These are phyloP conservation scores for Bucco capensis DNA, from an alignment of 2,113 vertebrate genomes.

Conservation along the genomic window DNA sequence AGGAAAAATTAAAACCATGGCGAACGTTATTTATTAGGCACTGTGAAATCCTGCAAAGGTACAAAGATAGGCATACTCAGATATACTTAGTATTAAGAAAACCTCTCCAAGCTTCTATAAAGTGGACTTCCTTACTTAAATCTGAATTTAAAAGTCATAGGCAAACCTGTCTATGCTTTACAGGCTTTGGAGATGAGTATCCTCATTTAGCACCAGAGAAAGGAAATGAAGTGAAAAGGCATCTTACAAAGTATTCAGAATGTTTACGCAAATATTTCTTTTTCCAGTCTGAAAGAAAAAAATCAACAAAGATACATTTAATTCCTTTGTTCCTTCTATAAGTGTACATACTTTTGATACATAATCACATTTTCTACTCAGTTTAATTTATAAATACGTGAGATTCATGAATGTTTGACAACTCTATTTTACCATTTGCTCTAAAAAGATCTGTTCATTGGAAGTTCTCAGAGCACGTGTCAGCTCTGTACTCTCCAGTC, in stretches of 20 bases:
- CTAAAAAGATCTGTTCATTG: background rate
- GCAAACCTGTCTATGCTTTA: constrained; percentile 36
- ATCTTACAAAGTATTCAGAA: background rate
- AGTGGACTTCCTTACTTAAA: constrained; percentile 41
- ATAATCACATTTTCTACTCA: background rate
- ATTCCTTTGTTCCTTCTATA: background rate
- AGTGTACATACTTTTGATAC: background rate
- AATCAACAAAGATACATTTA: background rate
- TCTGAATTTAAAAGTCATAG: constrained; percentile 35
- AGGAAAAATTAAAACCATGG: constrained; percentile 68
- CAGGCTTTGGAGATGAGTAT: constrained; percentile 5
- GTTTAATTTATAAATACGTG: background rate
- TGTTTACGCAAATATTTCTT: constrained; percentile 11
- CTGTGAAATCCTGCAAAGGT: constrained; percentile 38
- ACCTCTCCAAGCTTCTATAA: constrained; percentile 25
- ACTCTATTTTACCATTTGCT: background rate
- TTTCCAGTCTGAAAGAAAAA: constrained; percentile 8
- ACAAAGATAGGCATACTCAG: constrained; percentile 54
- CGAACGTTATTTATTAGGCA: constrained; percentile 27
- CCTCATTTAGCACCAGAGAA: constrained; percentile 1
- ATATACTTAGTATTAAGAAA: constrained; percentile 45
- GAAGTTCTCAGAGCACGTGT: constrained; percentile 16
- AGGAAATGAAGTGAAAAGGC: background rate
- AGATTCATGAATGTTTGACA: constrained; percentile 4
- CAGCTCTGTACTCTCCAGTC: background rate